Evolutionary conservation across 1,140 invertebrate species (phyloP), one percentile per base, ranked within the genome.

Genomic region (Papilio helenus): DNA sequence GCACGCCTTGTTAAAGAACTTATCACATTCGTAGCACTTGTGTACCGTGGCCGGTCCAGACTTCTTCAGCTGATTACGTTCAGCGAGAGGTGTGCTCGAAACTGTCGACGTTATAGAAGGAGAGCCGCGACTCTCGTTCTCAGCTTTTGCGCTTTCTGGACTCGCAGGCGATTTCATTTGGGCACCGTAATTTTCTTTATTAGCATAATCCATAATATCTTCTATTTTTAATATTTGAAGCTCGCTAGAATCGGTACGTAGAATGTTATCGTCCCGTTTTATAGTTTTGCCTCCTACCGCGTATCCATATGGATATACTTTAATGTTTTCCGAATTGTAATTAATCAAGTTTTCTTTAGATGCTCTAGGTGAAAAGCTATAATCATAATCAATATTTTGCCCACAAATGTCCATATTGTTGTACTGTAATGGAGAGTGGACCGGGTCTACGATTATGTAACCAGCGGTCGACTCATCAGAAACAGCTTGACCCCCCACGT

Each of bases 1-100:
- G 89, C 98, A 98, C 26, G 97, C 96, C 85, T 97, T 97, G 89
- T 97, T 97, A 94, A 98, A 98, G 3, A 96, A 91, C 90, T 98
- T 98, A 86, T 97, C 96, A 92, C 98, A 98, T 85, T 97, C 96
- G 82, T 96, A 95, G 91, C 98, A 98, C 91, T 97, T 97, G 88
- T 97, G 96, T 26, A 95, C 90, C 34, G 92, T 93, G 18, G 89
- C 86, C 18, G 91, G 84, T 29, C 83, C 87, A 2, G 89, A 73
- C 55, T 93, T 94, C 79, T 93, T 91, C 26, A 92, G 79, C 68
- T 93, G 91, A 85, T 95, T 95, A 72, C 91, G 90, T 82, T 94
- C 93, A 72, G 90, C 85, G 29, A 95, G 88, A 7, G 94, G 94
- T 16, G 92, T 91, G 78, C 87, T 90, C 14, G 86, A 80, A 29